Conservation (phyloP, 2,113 vertebrate genomes). For the Ciconia maguari region DNA sequence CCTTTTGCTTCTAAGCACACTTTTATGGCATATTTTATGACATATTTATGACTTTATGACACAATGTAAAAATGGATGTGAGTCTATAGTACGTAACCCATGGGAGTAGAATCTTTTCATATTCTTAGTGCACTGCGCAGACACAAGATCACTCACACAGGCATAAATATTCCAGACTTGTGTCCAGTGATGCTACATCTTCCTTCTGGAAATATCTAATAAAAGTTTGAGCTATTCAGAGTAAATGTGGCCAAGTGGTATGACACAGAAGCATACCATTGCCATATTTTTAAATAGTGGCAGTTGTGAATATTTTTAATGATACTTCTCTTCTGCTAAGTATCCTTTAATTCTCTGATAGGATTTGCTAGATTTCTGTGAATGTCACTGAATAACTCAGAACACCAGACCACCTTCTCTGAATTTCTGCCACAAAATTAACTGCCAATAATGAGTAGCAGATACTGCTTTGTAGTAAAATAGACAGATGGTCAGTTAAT, state of each 20-base stretch:
- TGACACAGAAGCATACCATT: neutral
- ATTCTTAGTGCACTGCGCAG: neutral
- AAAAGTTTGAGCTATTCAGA: neutral
- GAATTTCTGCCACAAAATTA: slow-evolving; percentile 29
- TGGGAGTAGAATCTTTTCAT: neutral
- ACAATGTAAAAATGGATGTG: neutral
- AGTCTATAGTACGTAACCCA: rapidly evolving
- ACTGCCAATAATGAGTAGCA: neutral
- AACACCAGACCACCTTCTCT: neutral
- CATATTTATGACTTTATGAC: neutral
- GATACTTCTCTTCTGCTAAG: neutral
- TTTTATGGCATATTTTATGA: neutral
- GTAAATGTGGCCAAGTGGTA: neutral
- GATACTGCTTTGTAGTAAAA: neutral
- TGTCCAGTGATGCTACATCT: neutral
- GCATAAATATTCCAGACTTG: neutral
- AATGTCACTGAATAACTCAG: slow-evolving; percentile 7
- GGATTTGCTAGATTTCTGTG: neutral
- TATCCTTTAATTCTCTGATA: neutral
- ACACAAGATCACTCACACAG: neutral
- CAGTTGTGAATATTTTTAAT: neutral
- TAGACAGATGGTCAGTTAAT: slow-evolving; percentile 44
- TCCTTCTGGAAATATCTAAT: neutral
- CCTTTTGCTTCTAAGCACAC: neutral
- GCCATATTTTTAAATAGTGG: neutral